These are phyloP conservation scores for Phortica magna DNA, from an alignment of 2,888 invertebrate species.

Conservation along the genomic window DNA sequence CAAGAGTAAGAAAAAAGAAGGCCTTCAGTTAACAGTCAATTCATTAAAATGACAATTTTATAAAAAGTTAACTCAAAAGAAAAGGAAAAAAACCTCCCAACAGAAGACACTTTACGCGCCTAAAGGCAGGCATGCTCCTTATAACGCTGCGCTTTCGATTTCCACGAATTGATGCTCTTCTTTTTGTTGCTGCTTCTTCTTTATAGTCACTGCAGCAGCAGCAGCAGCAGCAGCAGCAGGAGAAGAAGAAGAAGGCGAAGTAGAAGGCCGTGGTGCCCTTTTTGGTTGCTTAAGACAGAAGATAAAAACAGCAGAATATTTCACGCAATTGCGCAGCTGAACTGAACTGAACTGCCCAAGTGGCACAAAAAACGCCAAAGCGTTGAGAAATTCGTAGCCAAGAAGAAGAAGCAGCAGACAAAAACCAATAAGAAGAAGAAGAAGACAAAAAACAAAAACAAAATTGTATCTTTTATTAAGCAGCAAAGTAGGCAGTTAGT, in stretches of 20 bases:
- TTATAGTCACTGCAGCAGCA: background rate
- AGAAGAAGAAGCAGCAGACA: background rate
- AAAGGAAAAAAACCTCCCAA: conserved; percentile 54
- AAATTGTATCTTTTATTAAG: background rate
- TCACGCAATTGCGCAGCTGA: conserved; percentile 46
- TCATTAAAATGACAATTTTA: conserved; percentile 77
- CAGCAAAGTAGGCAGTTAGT: background rate
- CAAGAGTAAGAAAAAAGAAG: background rate
- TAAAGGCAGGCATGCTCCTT: background rate
- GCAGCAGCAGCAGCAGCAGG: background rate
- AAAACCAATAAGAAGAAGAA: background rate
- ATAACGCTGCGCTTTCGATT: conserved; percentile 57
- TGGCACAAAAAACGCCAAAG: background rate
- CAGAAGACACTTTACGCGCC: too few relatives aligned
- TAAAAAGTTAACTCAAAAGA: conserved; percentile 67
- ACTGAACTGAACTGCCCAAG: background rate
- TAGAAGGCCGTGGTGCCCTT: background rate
- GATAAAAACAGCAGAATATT: conserved; percentile 35
- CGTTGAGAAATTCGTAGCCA: background rate
- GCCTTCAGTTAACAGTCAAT: conserved; percentile 74
- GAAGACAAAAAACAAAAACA: background rate
- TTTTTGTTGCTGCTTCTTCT: background rate
- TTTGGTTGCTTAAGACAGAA: background rate
- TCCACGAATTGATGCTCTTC: conserved; percentile 70
- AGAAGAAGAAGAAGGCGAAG: too few relatives aligned